Evolutionary conservation across 1,140 invertebrate genomes (phyloP), one percentile per base, ranked within the genome.

Genomic region (Aphaenogaster floridana): DNA sequence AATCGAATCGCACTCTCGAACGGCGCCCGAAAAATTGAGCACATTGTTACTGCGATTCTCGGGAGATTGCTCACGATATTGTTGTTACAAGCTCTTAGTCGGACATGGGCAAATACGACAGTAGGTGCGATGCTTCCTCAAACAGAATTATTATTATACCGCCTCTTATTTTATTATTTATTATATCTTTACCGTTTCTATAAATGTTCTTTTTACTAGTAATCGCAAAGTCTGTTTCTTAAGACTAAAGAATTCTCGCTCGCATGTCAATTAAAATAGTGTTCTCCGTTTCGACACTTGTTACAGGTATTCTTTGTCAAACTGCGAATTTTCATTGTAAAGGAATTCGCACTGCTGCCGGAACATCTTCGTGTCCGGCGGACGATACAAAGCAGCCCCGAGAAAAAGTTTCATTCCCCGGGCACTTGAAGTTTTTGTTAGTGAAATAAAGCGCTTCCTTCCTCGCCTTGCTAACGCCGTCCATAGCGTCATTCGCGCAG

Each of bases 381-480:
- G 63, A 83, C 86, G 88, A 89, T 90, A 90, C 89, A 90, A 90
- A 88, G 86, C 57, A 86, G 80, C 69, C 39, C 39, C 39, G 52
- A 76, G 89, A 90, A 90, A 88, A 90, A 90, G 86, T 90, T 90
- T 86, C 80, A 64, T 90, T 86, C 80, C 74, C 50, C 63, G 68
- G 86, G 79, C 64, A 88, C 86, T 88, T 90, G 80, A 90, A 88
- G 89, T 90, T 90, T 90, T 90, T 90, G 89, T 90, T 90, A 90
- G 89, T 90, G 84, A 90, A 90, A 90, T 90, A 83, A 90, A 90
- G 89, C 89, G 78, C 63, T 90, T 87, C 80, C 80, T 76, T 84
- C 80, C 69, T 48, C 80, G 69, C 54, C 80, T 76, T 48, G 69
- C 80, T 76, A 76, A 63, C 69, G 42, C 69, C 69, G 8, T n/a